These are phyloP conservation scores for Idaea dimidiata DNA, from an alignment of 2,888 invertebrate species.

Conservation along the genomic window DNA sequence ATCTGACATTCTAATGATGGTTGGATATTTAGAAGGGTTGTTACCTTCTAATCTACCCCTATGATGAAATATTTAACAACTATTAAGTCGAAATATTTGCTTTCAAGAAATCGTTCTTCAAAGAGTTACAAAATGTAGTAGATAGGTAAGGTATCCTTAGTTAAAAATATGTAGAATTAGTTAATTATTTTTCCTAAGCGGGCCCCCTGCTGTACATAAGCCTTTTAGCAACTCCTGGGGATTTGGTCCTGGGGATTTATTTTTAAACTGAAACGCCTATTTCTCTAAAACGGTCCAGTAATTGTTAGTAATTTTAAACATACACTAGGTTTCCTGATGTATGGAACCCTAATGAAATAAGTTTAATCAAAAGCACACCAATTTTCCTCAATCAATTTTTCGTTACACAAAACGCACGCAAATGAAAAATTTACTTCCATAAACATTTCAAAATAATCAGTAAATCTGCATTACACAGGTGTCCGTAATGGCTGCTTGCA, in stretches of 20 bases:
- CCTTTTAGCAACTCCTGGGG: too few species aligned
- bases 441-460: background rate
- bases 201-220: too few species aligned
- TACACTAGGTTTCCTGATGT: too few species aligned
- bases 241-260: too few species aligned
- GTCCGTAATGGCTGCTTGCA: background rate
- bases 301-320: too few species aligned
- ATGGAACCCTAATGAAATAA: too few species aligned
- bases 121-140: background rate
- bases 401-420: background rate
- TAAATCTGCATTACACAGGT: background rate
- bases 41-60: background rate
- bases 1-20: slow-evolving; percentile 9
- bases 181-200: too few species aligned
- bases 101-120: background rate
- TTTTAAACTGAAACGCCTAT: too few species aligned
- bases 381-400: background rate
- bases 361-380: background rate
- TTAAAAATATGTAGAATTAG: too few species aligned
- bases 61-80: slow-evolving; percentile 1
- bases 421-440: background rate
- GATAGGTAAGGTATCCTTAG: too few species aligned
- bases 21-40: slow-evolving; percentile 1
- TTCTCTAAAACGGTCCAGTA: too few species aligned
- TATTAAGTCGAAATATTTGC: background rate